phyloP scores from a whole-genome alignment of 2,113 vertebrate species.

The Rhinichthys klamathensis region DNA sequence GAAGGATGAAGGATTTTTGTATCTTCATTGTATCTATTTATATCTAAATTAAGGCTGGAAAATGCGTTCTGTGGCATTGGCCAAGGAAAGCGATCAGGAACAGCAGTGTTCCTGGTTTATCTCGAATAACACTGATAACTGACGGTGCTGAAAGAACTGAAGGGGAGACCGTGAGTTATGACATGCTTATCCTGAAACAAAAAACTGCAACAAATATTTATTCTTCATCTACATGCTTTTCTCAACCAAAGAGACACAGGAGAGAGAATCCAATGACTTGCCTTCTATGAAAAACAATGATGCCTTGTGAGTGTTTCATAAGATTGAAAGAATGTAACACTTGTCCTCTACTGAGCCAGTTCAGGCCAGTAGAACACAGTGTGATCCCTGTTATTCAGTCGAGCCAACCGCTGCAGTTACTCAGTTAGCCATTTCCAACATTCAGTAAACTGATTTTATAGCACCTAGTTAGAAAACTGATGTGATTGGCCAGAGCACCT shows the following conservation, averaged over 20 bases:
- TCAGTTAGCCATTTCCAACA: constrained; percentile 13
- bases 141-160: not conserved
- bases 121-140: not conserved
- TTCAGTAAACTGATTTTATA: not conserved
- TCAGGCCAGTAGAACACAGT: not conserved
- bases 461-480: not conserved
- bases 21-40: not conserved
- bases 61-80: not conserved
- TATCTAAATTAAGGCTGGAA: not conserved
- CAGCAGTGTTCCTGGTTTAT: not conserved
- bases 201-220: not conserved
- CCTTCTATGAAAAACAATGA: not conserved
- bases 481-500: not conserved
- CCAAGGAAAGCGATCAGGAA: not conserved
- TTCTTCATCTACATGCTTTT: not conserved
- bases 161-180: not conserved
- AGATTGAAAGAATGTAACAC: constrained; percentile 26
- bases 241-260: constrained; percentile 8
- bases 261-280: not conserved
- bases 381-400: constrained; percentile 3
- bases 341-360: constrained; percentile 9
- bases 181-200: not conserved
- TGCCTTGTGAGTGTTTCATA: not conserved
- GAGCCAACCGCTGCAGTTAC: not conserved
- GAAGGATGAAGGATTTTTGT: not conserved